These are phyloP conservation scores for Drusus annulatus DNA, from an alignment of 1,140 invertebrate genomes.

Conservation along the genomic window DNA sequence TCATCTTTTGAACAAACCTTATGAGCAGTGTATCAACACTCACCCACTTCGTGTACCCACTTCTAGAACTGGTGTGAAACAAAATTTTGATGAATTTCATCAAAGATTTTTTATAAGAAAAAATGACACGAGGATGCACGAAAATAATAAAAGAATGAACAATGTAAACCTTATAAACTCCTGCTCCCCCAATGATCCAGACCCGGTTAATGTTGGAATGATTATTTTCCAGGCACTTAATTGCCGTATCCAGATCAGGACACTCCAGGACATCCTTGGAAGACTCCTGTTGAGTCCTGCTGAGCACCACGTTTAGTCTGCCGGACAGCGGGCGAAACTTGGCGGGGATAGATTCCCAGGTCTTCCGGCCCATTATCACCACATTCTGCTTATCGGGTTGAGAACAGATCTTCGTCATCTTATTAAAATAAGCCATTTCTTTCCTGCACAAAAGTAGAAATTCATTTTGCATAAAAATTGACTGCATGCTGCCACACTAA, in stretches of 20 bases:
- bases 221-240: slow-evolving; percentile 74
- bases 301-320: slow-evolving; percentile 91
- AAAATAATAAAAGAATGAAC: too few species aligned
- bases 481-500: too few species aligned
- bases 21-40: too few species aligned
- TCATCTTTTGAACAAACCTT: too few species aligned
- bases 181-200: slow-evolving; percentile 90
- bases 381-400: slow-evolving; percentile 82
- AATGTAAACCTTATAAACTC: slow-evolving; percentile 80
- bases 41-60: too few species aligned
- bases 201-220: slow-evolving; percentile 80
- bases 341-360: slow-evolving; percentile 92
- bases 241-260: slow-evolving; percentile 76
- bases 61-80: too few species aligned
- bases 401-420: slow-evolving; percentile 80
- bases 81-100: too few species aligned
- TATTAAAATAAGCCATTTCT: slow-evolving; percentile 90
- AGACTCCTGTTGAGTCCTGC: slow-evolving; percentile 70
- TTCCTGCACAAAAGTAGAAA: slow-evolving; percentile 72
- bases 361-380: slow-evolving; percentile 94
- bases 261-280: slow-evolving; percentile 77
- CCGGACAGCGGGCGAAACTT: slow-evolving; percentile 84
- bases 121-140: too few species aligned
- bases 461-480: too few species aligned
- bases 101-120: too few species aligned